phyloP scores from a whole-genome alignment of 2,797 vertebrate genomes.

The Paguma larvata region DNA sequence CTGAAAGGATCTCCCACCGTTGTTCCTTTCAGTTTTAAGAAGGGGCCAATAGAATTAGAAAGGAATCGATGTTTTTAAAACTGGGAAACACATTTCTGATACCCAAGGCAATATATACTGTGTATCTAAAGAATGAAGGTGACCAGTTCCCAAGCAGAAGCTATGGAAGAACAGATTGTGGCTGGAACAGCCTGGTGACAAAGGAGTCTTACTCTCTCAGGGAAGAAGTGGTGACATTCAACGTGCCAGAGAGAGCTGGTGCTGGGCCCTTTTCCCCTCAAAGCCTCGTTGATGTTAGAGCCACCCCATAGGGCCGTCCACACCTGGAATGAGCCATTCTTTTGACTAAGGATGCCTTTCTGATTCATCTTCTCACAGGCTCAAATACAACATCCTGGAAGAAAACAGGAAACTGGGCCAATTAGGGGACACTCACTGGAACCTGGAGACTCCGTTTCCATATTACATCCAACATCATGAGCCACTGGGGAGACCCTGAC shows the following conservation, averaged over 20 bases:
- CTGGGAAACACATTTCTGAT: slow-evolving; percentile 12
- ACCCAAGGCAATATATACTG: background rate
- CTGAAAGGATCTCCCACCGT: background rate
- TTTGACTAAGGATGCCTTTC: slow-evolving; percentile 23
- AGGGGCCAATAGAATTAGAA: slow-evolving; percentile 32
- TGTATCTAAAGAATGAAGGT: slow-evolving; percentile 40
- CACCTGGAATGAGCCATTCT: background rate
- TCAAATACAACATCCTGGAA: background rate
- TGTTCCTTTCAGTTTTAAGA: slow-evolving; percentile 57
- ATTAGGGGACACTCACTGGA: background rate
- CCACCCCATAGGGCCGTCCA: background rate
- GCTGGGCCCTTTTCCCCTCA: background rate
- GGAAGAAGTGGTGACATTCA: background rate
- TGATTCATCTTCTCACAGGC: slow-evolving; percentile 35
- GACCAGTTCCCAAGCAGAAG: background rate
- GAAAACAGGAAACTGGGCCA: slow-evolving; percentile 52
- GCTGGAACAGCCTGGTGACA: slow-evolving; percentile 40
- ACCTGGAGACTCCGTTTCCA: background rate
- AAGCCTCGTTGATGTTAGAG: background rate
- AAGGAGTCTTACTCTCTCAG: background rate
- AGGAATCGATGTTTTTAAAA: slow-evolving; percentile 60
- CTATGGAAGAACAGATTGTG: slow-evolving; percentile 56
- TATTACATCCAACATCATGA: slow-evolving; percentile 11
- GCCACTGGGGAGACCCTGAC: background rate
- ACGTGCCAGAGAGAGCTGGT: background rate